Evolutionary conservation across 2,113 vertebrate species (phyloP).

Genomic region (human (Homo sapiens)): GRCh38 chr3:77081501-77082000

Average conservation of each 20-base stretch:
- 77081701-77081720: not conserved
- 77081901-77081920: not conserved
- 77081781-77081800: not conserved
- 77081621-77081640: constrained; percentile 55
- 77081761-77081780: not conserved
- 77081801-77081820: not conserved
- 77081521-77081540: constrained; percentile 48
- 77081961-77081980: not conserved
- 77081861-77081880: not conserved
- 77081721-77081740: not conserved
- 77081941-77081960: not conserved
- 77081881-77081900: not conserved
- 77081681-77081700: constrained; percentile 6
- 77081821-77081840: not conserved
- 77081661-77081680: constrained; percentile 18
- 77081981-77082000: not conserved
- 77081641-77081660: not conserved
- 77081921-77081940: not conserved
- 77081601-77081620: not conserved
- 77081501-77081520: not conserved
- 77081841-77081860: accelerated
- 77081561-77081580: constrained; percentile 28
- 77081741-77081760: not conserved
- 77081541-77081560: constrained; percentile 63
- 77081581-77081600: not conserved